Percentiles rank a stretch among this genome's conserved stretches.
These are phyloP conservation scores for Heliothis subflexa DNA, from an alignment of 1,140 invertebrate species.

Conservation along the genomic window DNA sequence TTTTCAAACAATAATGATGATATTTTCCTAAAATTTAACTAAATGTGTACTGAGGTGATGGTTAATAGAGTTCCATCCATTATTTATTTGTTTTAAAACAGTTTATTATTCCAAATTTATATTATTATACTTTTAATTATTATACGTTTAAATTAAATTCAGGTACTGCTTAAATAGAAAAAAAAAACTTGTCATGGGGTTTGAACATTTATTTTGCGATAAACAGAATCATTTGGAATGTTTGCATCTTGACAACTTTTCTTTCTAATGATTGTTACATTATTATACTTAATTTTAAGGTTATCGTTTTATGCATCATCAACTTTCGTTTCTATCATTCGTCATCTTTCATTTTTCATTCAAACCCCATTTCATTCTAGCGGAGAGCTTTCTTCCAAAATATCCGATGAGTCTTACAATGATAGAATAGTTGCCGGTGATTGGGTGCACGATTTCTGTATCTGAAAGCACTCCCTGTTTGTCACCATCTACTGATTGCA, in stretches of 20 bases:
- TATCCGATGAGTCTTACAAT: conserved; percentile 49
- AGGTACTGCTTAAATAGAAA: conserved; percentile 59
- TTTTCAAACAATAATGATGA: conserved; percentile 65
- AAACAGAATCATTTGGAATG: conserved; percentile 80
- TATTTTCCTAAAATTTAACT: conserved; percentile 38
- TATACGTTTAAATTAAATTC: conserved; percentile 66
- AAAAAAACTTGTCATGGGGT: conserved; percentile 81
- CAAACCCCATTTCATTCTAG: conserved; percentile 85
- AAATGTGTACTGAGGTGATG: conserved; percentile 70
- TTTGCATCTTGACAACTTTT: conserved; percentile 86
- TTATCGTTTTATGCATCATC: conserved; percentile 74
- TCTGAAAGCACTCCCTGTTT: conserved; percentile 81
- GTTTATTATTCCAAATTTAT: conserved; percentile 49
- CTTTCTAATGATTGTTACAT: conserved; percentile 66
- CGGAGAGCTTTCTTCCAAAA: conserved; percentile 79
- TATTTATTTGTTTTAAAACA: conserved; percentile 56
- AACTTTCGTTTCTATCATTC: conserved; percentile 68
- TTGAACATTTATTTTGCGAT: conserved; percentile 84
- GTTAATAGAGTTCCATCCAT: conserved; percentile 65
- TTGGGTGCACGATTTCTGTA: conserved; percentile 81
- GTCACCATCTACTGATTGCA: conserved; percentile 74
- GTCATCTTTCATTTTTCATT: conserved; percentile 74
- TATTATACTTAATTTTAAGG: conserved; percentile 65
- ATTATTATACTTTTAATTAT: conserved; percentile 42
- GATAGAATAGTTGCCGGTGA: conserved; percentile 70